phyloP scores from a whole-genome alignment of 2,888 invertebrate genomes.

The Heliconius ismenius region DNA sequence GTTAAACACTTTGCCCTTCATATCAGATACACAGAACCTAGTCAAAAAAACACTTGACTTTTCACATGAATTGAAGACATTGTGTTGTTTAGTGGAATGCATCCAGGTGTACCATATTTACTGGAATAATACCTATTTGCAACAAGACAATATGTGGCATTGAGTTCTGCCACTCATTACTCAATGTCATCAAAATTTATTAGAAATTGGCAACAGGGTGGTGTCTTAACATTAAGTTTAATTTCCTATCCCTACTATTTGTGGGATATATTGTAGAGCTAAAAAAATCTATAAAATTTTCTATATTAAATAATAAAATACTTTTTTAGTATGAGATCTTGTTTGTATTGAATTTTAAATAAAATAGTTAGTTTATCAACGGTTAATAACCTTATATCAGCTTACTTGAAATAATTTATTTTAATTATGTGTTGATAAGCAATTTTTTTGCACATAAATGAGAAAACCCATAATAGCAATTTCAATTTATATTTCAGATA shows the following conservation, averaged over 20 bases:
- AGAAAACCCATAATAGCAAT: conserved; percentile 45
- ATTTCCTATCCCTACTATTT: too few relatives aligned
- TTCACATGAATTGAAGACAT: neutral
- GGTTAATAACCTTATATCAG: conserved; percentile 27
- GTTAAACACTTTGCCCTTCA: too few relatives aligned
- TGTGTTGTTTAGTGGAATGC: too few relatives aligned
- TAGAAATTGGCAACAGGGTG: neutral
- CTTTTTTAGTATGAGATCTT: neutral
- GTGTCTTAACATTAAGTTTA: neutral
- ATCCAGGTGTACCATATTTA: too few relatives aligned
- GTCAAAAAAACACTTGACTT: neutral
- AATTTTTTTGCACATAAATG: neutral
- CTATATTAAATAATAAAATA: neutral
- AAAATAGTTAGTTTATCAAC: conserved; percentile 18
- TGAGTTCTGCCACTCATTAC: neutral
- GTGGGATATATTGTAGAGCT: too few relatives aligned
- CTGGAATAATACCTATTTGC: too few relatives aligned
- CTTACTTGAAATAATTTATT: conserved; percentile 21
- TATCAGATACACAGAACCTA: neutral
- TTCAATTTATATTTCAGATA: conserved; percentile 49
- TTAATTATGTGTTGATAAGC: conserved; percentile 21
- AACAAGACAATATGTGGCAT: neutral
- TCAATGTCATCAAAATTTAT: neutral
- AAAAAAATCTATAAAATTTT: too few relatives aligned
- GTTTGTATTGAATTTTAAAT: conserved; percentile 16